Base-by-base conservation (phyloP, 2,797 vertebrate genomes). In the Ctenopoma multispine region DNA sequence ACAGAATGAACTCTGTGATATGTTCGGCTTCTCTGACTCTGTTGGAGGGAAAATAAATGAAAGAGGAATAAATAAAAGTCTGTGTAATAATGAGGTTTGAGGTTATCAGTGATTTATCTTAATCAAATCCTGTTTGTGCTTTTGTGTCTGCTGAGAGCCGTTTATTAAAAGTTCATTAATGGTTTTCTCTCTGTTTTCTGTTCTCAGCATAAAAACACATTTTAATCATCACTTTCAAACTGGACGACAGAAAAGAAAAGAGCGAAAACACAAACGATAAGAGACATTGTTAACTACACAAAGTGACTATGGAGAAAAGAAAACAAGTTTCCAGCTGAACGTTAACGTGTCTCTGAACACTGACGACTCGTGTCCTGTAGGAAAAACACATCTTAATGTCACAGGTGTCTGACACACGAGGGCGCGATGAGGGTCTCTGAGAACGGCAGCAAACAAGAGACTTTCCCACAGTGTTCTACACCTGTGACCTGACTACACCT, bases 91-190 rank as follows among this genome's bases (percentile, higher is more conserved):
- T 83, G 80, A 83, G 80, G 38, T 85, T 74, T 63, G 63, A 70
- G 73, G 63, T 85, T 85, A 83, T 87, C 78, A 6, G 41, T 36
- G 49, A 57, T 72, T 79, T 13, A 87, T 83, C 82, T 85, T 87
- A 85, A 87, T 87, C 67, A 77, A 41, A 64, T 81, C 82, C 80
- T 83, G 82, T 85, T 83, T 83, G 82, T 83, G 73, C 80, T 67
- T 76, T 77, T 84, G 82, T 79, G 69, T 78, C 68, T 36, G 2
- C 64, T 66, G 71, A 81, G 15, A 69, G 29, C 40, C 12, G 13
- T 72, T 85, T 75, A 58, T 72, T 64, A 49, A 59, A 71, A 64
- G 36, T 69, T 67, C 54, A 58, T 80, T 77, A 67, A 72, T 50
- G 20, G 3, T 43, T 65, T 49, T 55, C 59, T 55, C 4, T 75